Evolutionary conservation across 2,888 invertebrate genomes (phyloP), one percentile per base, ranked within the genome.

Genomic region (Noctua pronuba): DNA sequence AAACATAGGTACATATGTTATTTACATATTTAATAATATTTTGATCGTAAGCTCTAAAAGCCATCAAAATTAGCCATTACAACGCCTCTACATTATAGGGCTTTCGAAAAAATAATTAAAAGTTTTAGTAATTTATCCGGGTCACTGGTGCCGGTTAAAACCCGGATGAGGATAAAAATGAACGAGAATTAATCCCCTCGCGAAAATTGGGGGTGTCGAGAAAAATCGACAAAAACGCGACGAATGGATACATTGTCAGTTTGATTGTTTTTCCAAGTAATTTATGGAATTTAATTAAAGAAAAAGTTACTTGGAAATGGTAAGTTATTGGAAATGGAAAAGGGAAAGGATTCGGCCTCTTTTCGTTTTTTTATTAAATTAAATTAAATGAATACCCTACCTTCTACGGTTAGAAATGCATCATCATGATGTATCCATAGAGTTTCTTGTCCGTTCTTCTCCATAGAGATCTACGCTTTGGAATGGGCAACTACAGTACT

Each of bases 61-160:
- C 16, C 68, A n/a, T 41, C 41, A 77, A 76, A 86, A 85, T 85
- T 85, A 72, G 41, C 85, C 87, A 80, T 85, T 77, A 80, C 13
- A 73, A 75, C 46, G 70, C 58, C 72, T 91, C 70, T 71, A 84
- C 82, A n/a, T 89, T 77, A 80, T 72, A 80, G 44, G 86, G 88
- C 66, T 77, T 81, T 60, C 58, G 72, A 85, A 90, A 91, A 90
- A 92, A 92, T 89, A 92, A 92, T 92, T 90, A 93, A 92, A 91
- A 90, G 87, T 80, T 84, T 76, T 76, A 82, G 84, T 80, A 90
- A 92, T 90, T 91, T 88, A 91, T 88, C 77, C 82, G 81, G 77
- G 73, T 82, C 81, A 84, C 75, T 65, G 83, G 70, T 84, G 85
- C 75, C 73, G 79, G 78, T 84, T 79, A 85, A 88, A 89, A 80